Conservation (phyloP, 2,888 invertebrate genomes). For the Notodonta dromedarius region DNA sequence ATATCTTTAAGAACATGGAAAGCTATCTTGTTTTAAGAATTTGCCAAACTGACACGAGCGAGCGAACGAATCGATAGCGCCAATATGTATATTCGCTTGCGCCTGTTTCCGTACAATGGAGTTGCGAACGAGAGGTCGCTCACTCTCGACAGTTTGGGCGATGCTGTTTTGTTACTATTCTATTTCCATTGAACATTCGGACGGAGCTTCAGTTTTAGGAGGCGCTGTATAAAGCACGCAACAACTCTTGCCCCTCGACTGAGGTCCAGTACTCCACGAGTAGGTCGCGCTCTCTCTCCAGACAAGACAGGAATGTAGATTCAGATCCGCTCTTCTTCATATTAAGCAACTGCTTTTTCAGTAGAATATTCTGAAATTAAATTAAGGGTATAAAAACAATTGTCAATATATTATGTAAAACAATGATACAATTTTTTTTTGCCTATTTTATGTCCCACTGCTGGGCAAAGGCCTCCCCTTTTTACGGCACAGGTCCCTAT, state of each 20-base stretch:
- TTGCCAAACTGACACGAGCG: neutral
- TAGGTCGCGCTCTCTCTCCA: constrained; percentile 87
- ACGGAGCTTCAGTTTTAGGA: constrained; percentile 14
- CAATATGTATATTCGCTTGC: neutral
- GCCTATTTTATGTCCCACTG: too few species aligned
- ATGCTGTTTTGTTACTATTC: neutral
- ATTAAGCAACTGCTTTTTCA: constrained; percentile 72
- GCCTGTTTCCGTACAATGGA: too few species aligned
- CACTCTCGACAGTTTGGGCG: neutral
- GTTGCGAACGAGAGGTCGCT: neutral
- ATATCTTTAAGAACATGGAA: neutral
- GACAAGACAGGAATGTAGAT: constrained; percentile 84
- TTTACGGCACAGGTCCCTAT: too few species aligned
- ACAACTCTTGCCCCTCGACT: constrained; percentile 86
- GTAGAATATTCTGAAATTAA: constrained; percentile 85
- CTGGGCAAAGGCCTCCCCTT: too few species aligned
- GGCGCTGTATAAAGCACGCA: constrained; percentile 45
- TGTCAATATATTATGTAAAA: too few species aligned
- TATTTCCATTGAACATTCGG: neutral
- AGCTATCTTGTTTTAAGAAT: neutral
- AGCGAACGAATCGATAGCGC: neutral
- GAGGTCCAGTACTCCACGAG: constrained; percentile 90
- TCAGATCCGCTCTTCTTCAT: constrained; percentile 82
- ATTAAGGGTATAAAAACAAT: neutral
- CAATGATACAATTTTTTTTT: too few species aligned